Evolutionary conservation across 1,140 invertebrate genomes (phyloP).

Genomic region (Lithobius niger): DNA sequence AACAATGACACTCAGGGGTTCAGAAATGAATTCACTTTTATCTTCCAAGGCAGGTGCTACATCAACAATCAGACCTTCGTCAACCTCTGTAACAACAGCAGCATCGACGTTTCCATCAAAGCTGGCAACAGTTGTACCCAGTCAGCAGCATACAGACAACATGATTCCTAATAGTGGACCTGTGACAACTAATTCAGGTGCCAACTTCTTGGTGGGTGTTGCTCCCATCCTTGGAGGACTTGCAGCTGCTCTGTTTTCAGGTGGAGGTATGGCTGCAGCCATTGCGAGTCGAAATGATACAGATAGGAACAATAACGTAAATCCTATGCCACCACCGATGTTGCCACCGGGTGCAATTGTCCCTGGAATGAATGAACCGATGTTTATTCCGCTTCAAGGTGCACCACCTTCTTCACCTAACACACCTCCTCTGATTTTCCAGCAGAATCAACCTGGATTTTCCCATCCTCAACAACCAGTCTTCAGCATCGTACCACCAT

Average conservation of each 20-base stretch:
- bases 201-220: background rate
- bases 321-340: background rate
- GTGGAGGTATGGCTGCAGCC: background rate
- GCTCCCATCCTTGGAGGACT: slow-evolving; percentile 5
- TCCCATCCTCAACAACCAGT: background rate
- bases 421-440: background rate
- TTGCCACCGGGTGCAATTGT: slow-evolving; percentile 1
- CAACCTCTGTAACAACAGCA: too few relatives aligned
- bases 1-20: background rate
- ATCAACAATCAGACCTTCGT: too few relatives aligned
- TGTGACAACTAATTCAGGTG: background rate
- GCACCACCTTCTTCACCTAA: background rate
- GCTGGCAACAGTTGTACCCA: too few relatives aligned
- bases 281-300: slow-evolving; percentile 2
- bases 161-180: too few relatives aligned
- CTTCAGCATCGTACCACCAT: background rate
- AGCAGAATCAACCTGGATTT: background rate
- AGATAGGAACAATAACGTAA: background rate
- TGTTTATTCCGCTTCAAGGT: slow-evolving; percentile 3
- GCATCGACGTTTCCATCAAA: too few relatives aligned
- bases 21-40: background rate
- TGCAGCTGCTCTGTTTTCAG: background rate
- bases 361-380: background rate
- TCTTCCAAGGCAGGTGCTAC: background rate
- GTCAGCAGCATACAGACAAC: too few relatives aligned